Conservation (phyloP, 2,888 invertebrate species). For the Trichogramma evanescens region DNA sequence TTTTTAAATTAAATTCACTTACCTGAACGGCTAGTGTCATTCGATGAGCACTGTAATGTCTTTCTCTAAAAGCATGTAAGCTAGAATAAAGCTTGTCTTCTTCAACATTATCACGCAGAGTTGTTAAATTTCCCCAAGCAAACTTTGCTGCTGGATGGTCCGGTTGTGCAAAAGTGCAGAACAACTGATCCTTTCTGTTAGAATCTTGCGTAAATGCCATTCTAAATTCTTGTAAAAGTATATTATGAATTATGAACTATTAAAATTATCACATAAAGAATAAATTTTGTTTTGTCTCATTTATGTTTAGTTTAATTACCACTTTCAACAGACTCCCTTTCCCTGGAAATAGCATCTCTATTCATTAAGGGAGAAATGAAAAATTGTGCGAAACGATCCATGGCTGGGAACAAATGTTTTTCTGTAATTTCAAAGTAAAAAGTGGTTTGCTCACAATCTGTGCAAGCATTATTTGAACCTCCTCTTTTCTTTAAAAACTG, state of each 20-base stretch:
- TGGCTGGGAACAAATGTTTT: slow-evolving; percentile 64
- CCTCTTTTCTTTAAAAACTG: slow-evolving; percentile 62
- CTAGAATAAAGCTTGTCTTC: slow-evolving; percentile 63
- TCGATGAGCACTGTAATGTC: slow-evolving; percentile 78
- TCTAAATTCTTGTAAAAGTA: slow-evolving; percentile 62
- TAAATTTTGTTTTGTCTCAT: not conserved
- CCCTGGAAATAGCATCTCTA: slow-evolving; percentile 76
- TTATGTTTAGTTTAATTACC: slow-evolving; percentile 48
- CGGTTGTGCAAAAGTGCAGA: slow-evolving; percentile 61
- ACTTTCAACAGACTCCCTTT: slow-evolving; percentile 81
- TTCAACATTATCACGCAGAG: slow-evolving; percentile 61
- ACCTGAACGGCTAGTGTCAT: slow-evolving; percentile 79
- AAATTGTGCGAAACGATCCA: slow-evolving; percentile 84
- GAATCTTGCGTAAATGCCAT: slow-evolving; percentile 70
- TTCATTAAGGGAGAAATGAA: slow-evolving; percentile 81
- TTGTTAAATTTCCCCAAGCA: slow-evolving; percentile 76
- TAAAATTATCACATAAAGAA: not conserved
- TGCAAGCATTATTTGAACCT: slow-evolving; percentile 80
- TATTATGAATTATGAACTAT: not conserved
- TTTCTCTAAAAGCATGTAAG: slow-evolving; percentile 66
- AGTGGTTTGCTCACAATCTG: slow-evolving; percentile 78
- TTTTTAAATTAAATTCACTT: not conserved
- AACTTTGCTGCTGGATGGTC: slow-evolving; percentile 73
- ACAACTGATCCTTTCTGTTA: slow-evolving; percentile 68
- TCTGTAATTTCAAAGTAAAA: slow-evolving; percentile 86